Base-by-base conservation (phyloP, 2,888 invertebrate genomes). In the Rosalia funebris region DNA sequence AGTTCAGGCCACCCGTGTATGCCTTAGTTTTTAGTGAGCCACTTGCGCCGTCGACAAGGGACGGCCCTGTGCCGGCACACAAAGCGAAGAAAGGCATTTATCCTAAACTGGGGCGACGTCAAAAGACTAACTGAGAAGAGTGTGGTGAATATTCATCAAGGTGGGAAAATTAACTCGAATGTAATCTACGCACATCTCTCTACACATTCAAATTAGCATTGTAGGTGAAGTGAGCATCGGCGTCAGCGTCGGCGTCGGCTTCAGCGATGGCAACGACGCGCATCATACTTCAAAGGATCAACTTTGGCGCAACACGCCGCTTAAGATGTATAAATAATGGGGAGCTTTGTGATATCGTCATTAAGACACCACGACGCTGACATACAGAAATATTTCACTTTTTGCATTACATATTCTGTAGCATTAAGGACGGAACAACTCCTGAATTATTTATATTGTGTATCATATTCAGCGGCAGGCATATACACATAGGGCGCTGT, bases 251-350 rank as follows among this genome's bases (percentile, higher is more conserved):
- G n/a, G n/a, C n/a, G n/a, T n/a, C 34, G 71, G 63, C 53, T 50
- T 34, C 25, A n/a, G 57, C 56, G 60, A 32, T 41, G 48, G 57
- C 17, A 45, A 46, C 47, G 41, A 17, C n/a, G 45, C 55, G 44
- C 58, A 19, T 16, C 67, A 65, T 64, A 71, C 72, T 68, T 72
- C 71, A 73, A 74, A 68, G 60, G 63, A 65, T 54, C 58, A 63
- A 63, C 66, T 64, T 66, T 57, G 42, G 61, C 56, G 65, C 68
- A 55, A 52, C 65, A 66, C 66, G 63, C 70, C 66, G 66, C 68
- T 65, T 72, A 64, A 71, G 76, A 76, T 76, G 75, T 75, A 75
- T 75, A 75, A 76, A 75, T 73, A 73, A 75, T 76, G 75, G 72
- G 70, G 69, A 66, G 72, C 73, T 75, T 76, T 75, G 73, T 75